These are phyloP conservation scores for Fragum sueziense DNA, from an alignment of 2,888 invertebrate genomes.

Conservation along the genomic window DNA sequence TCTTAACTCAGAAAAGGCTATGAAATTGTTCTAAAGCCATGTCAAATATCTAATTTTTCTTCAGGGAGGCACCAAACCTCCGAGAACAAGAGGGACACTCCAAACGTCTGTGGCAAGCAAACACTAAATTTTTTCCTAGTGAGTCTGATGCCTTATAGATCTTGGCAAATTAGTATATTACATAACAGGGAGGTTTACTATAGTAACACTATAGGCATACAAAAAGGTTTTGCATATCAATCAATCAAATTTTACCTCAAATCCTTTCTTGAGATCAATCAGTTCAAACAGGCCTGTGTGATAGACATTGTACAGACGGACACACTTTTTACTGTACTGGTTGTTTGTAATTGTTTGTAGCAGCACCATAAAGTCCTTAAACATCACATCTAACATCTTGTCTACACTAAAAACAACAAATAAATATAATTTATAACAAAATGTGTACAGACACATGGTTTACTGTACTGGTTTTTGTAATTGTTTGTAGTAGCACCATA, in stretches of 20 bases:
- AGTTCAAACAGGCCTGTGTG: conserved; percentile 47
- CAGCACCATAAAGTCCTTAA: conserved; percentile 56
- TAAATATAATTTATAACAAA: too few species aligned
- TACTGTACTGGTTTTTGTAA: conserved; percentile 56
- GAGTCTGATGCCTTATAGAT: too few species aligned
- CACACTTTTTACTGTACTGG: conserved; percentile 53
- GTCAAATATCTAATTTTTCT: too few species aligned
- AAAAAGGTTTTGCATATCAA: neutral
- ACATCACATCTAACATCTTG: conserved; percentile 53
- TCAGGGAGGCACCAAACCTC: too few species aligned
- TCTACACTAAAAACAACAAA: conserved; percentile 38
- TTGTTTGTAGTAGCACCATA: conserved; percentile 46
- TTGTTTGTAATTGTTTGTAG: conserved; percentile 51
- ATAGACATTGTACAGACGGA: conserved; percentile 47
- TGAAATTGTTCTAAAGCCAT: too few species aligned
- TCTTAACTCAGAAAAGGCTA: too few species aligned
- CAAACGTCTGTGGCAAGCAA: too few species aligned
- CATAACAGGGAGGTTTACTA: too few species aligned
- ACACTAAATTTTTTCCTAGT: too few species aligned
- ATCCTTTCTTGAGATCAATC: conserved; percentile 46
- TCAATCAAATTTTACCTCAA: conserved; percentile 32
- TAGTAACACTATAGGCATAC: too few species aligned
- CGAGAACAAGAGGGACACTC: too few species aligned
- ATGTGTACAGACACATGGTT: conserved; percentile 47
- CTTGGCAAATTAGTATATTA: too few species aligned